A percentile compares a stretch with the other conserved stretches of the same genome.
Evolutionary conservation across 2,888 invertebrate genomes (phyloP).

Genomic region (Spicauda simplicius): DNA sequence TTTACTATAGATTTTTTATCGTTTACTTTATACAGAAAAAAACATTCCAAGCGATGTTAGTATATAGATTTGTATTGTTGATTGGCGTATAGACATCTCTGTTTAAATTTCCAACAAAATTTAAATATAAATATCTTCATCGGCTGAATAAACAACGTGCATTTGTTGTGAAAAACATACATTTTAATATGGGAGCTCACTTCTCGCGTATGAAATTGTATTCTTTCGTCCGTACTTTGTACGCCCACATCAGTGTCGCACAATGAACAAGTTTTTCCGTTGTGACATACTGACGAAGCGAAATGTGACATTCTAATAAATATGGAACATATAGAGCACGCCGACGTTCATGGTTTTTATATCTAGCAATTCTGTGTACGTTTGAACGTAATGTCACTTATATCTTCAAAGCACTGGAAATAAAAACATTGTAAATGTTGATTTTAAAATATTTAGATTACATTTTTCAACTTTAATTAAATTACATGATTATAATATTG

Average conservation of each 20-base stretch:
- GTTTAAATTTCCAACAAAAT: not conserved
- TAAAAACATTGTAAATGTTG: not conserved
- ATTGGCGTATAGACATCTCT: not conserved
- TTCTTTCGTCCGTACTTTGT: slow-evolving; percentile 31
- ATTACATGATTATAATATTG: not conserved
- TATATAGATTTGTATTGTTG: too few species aligned
- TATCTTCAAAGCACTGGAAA: too few species aligned
- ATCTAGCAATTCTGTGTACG: not conserved
- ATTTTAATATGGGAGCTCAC: slow-evolving; percentile 36
- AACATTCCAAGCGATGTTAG: too few species aligned
- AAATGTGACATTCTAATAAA: slow-evolving; percentile 30
- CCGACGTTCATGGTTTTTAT: not conserved
- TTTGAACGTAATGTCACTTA: not conserved
- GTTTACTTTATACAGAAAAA: too few species aligned
- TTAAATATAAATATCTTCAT: not conserved
- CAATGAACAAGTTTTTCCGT: slow-evolving; percentile 32
- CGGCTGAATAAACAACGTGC: not conserved
- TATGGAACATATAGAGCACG: slow-evolving; percentile 22
- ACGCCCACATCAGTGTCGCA: slow-evolving; percentile 19
- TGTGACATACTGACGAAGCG: slow-evolving; percentile 33
- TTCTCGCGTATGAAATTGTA: slow-evolving; percentile 29
- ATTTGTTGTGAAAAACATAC: slow-evolving; percentile 28
- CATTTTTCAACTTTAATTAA: not conserved
- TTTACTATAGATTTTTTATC: too few species aligned
- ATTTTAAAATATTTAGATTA: not conserved